Conservation (phyloP, 2,797 vertebrate species). For the Distichodus sexfasciatus region DNA sequence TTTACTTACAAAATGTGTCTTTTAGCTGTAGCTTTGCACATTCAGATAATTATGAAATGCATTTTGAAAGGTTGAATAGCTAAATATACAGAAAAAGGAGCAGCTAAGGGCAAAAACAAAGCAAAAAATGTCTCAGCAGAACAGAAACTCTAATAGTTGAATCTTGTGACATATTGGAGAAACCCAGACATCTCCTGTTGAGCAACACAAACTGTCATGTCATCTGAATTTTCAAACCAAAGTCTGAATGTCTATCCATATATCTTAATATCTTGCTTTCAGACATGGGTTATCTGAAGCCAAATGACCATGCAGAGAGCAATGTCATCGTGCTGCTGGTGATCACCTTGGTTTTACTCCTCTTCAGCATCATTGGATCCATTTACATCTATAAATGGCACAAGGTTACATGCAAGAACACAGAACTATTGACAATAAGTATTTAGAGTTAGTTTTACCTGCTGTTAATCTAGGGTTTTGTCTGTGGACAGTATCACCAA, state of each 20-base stretch:
- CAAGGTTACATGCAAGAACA: slow-evolving; percentile 58
- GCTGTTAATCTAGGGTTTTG: no score
- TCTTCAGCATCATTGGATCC: slow-evolving; percentile 65
- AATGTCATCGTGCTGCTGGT: slow-evolving; percentile 11
- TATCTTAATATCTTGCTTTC: slow-evolving; percentile 14
- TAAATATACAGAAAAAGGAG: background rate
- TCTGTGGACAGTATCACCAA: no score
- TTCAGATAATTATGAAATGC: no score
- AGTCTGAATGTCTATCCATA: background rate
- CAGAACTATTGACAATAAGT: background rate
- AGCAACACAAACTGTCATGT: slow-evolving; percentile 31
- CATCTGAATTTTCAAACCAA: slow-evolving; percentile 1
- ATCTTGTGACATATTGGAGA: slow-evolving; percentile 28
- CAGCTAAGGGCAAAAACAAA: background rate
- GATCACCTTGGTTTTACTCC: slow-evolving; percentile 55
- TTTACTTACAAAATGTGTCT: no score
- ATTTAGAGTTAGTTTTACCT: no score
- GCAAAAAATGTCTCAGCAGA: background rate
- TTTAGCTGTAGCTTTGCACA: no score
- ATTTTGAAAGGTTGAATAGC: background rate
- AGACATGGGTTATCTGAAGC: slow-evolving; percentile 56
- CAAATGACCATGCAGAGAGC: fast-evolving
- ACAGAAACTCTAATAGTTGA: slow-evolving; percentile 3
- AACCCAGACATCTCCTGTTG: slow-evolving; percentile 15
- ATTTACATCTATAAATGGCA: slow-evolving; percentile 64